Conservation (phyloP, 1,140 invertebrate genomes). For the Hycleus phaleratus region DNA sequence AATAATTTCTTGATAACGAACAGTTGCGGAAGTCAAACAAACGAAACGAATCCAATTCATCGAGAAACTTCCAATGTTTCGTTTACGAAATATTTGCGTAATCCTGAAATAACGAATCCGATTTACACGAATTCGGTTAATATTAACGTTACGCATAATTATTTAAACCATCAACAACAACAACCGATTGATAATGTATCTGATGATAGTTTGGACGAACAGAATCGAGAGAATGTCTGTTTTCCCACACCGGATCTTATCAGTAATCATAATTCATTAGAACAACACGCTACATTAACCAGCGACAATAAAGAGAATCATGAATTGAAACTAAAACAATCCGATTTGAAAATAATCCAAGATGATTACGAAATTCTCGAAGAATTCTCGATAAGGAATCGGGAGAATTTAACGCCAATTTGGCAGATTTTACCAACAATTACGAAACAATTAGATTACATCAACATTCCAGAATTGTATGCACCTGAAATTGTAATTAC, state of each 20-base stretch:
- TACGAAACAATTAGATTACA: not conserved
- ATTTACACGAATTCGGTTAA: constrained; percentile 43
- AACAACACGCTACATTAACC: constrained; percentile 13
- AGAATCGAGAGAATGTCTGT: constrained; percentile 19
- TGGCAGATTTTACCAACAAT: constrained; percentile 4
- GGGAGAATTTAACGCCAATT: not conserved
- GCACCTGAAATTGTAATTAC: constrained; percentile 8
- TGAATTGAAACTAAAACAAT: not conserved
- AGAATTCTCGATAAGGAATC: not conserved
- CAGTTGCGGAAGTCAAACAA: constrained; percentile 38
- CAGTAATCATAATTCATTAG: constrained; percentile 38
- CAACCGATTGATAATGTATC: constrained; percentile 36
- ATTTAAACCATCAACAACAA: constrained; percentile 33
- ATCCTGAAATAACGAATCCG: constrained; percentile 35
- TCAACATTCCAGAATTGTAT: constrained; percentile 12
- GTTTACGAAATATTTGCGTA: constrained; percentile 27
- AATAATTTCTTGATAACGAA: constrained; percentile 35
- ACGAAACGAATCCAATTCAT: not conserved
- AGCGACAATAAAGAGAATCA: no score
- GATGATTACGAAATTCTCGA: not conserved
- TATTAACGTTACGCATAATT: constrained; percentile 48
- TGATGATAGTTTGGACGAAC: constrained; percentile 39
- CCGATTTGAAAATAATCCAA: not conserved
- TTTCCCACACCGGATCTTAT: constrained; percentile 36
- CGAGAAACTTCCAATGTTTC: constrained; percentile 4